These are phyloP conservation scores for Pristionchus arcanus DNA, from an alignment of 2,888 invertebrate species.

Conservation along the genomic window DNA sequence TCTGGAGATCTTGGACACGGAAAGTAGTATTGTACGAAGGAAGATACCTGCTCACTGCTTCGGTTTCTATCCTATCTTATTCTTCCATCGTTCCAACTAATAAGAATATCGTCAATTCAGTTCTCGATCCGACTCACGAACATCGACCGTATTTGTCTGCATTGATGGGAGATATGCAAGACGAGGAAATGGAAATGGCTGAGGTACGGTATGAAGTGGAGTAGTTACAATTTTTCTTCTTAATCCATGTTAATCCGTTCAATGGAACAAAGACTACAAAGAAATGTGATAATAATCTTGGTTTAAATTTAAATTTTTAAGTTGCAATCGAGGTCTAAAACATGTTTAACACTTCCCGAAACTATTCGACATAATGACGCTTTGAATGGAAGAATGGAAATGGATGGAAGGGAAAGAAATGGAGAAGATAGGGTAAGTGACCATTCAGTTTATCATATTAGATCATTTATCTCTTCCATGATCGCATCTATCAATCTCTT, in stretches of 20 bases:
- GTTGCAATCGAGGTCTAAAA: background rate
- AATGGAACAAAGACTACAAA: no score
- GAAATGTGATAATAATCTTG: no score
- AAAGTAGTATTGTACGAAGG: constrained; percentile 29
- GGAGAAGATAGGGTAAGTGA: constrained; percentile 20
- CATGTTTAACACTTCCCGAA: background rate
- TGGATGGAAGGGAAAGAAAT: constrained; percentile 15
- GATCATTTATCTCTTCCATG: background rate
- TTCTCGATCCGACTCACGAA: constrained; percentile 54
- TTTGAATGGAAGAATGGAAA: background rate
- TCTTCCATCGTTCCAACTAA: background rate
- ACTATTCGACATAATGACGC: background rate
- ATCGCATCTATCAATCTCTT: background rate
- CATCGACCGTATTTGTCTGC: constrained; percentile 52
- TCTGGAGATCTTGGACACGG: constrained; percentile 42
- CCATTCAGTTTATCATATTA: background rate
- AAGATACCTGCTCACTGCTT: constrained; percentile 52
- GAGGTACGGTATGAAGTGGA: background rate
- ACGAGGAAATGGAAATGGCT: constrained; percentile 7
- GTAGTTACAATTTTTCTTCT: no score
- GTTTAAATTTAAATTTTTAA: background rate
- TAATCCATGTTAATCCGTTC: no score
- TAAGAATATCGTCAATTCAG: constrained; percentile 1
- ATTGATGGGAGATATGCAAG: constrained; percentile 48
- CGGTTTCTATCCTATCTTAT: background rate